A percentile compares a stretch with the other conserved stretches of the same genome.
Evolutionary conservation across 2,113 vertebrate genomes (phyloP).

Genomic region (Camelus bactrianus): DNA sequence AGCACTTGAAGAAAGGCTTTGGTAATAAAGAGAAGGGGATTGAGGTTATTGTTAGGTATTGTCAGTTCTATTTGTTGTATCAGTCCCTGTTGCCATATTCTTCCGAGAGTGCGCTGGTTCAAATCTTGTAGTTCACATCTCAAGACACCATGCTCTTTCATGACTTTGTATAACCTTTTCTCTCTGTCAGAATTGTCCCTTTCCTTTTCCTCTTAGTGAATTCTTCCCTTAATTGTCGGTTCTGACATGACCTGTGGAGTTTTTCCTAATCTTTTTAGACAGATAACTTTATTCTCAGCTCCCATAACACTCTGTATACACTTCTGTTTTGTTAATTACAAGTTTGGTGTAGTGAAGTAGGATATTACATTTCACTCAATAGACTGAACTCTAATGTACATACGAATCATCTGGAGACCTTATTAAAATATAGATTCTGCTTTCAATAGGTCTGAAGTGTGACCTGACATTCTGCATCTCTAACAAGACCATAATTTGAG

Average conservation of each 20-base stretch:
- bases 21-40: background rate
- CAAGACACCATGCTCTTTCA: background rate
- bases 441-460: slow-evolving; percentile 27
- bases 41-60: slow-evolving; percentile 21
- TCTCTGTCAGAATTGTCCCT: background rate
- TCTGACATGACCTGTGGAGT: slow-evolving; percentile 14
- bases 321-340: slow-evolving; percentile 40
- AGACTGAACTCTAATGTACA: background rate
- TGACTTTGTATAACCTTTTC: slow-evolving; percentile 46
- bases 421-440: slow-evolving; percentile 21
- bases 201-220: slow-evolving; percentile 8
- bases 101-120: background rate
- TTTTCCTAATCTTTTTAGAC: slow-evolving; percentile 19
- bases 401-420: slow-evolving; percentile 38
- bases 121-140: background rate
- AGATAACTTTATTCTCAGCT: slow-evolving; percentile 45
- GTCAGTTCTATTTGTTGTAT: slow-evolving; percentile 23
- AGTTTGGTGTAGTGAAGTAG: slow-evolving; percentile 11
- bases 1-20: slow-evolving; percentile 50
- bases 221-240: slow-evolving; percentile 24
- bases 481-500: slow-evolving; percentile 27
- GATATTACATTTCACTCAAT: background rate
- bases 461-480: background rate
- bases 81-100: background rate
- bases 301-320: background rate